phyloP scores from a whole-genome alignment of 2,888 invertebrate species.

The Meteorus colon region DNA sequence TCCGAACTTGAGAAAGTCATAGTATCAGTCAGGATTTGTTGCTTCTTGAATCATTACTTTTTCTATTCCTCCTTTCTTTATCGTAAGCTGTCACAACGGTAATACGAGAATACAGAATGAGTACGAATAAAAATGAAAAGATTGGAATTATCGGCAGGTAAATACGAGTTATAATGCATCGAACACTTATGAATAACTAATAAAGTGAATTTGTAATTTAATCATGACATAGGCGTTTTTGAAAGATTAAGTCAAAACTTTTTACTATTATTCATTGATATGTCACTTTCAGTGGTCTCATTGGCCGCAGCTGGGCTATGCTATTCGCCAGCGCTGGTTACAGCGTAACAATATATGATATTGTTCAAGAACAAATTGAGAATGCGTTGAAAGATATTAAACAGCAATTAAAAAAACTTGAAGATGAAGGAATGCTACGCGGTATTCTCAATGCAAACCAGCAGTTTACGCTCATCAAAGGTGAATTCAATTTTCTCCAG shows the following conservation, averaged over 20 bases:
- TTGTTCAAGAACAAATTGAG: conserved; percentile 83
- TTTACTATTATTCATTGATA: conserved; percentile 32
- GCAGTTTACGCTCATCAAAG: conserved; percentile 86
- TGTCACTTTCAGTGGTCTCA: conserved; percentile 85
- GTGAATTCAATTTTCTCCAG: conserved; percentile 68
- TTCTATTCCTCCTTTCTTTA: not conserved
- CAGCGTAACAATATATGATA: conserved; percentile 90
- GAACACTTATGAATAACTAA: not conserved
- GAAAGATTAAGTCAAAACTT: conserved; percentile 20
- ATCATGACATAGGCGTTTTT: not conserved
- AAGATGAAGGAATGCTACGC: conserved; percentile 83
- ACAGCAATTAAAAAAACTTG: conserved; percentile 81
- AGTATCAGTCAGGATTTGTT: not conserved
- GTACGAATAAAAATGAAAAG: conserved; percentile 75
- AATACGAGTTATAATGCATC: conserved; percentile 24
- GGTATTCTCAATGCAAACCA: conserved; percentile 84
- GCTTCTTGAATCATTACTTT: not conserved
- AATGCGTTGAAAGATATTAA: conserved; percentile 84
- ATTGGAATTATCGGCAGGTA: conserved; percentile 87
- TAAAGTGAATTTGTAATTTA: not conserved
- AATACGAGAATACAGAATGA: not conserved
- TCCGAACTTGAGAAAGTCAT: not conserved
- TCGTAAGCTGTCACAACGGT: not conserved
- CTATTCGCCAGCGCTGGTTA: conserved; percentile 95
- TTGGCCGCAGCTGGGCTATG: conserved; percentile 98